A percentile compares a stretch with the other conserved stretches of the same genome.
Conservation (phyloP, 2,888 invertebrate genomes). For the Molorchus minor region DNA sequence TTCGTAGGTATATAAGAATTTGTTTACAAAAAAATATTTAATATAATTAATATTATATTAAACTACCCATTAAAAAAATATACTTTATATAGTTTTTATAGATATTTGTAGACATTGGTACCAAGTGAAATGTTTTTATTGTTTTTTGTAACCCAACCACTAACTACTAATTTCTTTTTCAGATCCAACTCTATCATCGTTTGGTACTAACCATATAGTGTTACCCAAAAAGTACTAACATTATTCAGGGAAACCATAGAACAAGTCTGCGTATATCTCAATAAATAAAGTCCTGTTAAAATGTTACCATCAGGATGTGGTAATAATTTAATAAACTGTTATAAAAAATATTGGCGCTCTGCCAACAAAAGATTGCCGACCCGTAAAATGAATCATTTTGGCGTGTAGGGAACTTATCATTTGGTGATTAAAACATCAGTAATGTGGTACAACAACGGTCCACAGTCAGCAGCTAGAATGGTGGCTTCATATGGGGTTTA, state of each 20-base stretch:
- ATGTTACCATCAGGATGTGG: background rate
- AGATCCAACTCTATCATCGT: slow-evolving; percentile 25
- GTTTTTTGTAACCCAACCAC: background rate
- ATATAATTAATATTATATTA: no score
- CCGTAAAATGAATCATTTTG: slow-evolving; percentile 27
- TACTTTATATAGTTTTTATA: no score
- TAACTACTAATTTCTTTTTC: slow-evolving; percentile 9
- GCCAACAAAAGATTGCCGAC: slow-evolving; percentile 22
- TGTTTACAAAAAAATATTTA: no score
- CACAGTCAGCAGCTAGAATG: slow-evolving; percentile 55
- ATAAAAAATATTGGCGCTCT: background rate
- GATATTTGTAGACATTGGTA: no score
- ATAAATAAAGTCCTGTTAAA: slow-evolving; percentile 8
- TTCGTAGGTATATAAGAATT: no score
- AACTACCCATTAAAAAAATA: no score
- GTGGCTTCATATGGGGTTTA: slow-evolving; percentile 63
- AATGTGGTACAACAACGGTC: slow-evolving; percentile 53
- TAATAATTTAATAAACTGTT: slow-evolving; percentile 3
- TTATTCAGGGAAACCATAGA: slow-evolving; percentile 8
- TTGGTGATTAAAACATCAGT: background rate
- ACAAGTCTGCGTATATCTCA: slow-evolving; percentile 2
- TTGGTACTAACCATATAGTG: slow-evolving; percentile 19
- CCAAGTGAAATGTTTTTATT: no score
- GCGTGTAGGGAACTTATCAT: slow-evolving; percentile 22
- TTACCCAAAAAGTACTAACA: slow-evolving; percentile 19